Evolutionary conservation across 2,888 invertebrate genomes (phyloP).

Genomic region (Campopleginae sp.): DNA sequence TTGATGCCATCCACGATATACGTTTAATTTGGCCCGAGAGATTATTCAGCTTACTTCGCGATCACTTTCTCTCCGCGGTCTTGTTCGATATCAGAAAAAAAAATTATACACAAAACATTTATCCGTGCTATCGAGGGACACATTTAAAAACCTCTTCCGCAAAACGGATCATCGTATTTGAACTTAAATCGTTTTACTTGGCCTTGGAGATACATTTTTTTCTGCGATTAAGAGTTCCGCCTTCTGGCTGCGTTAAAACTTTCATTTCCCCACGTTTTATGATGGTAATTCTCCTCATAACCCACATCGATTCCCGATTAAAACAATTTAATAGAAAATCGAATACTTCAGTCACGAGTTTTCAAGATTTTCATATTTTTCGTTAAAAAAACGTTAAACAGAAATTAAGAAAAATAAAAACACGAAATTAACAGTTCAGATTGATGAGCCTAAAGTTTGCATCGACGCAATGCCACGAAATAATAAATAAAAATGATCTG

Average conservation of each 20-base stretch:
- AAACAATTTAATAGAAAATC: neutral
- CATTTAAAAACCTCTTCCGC: neutral
- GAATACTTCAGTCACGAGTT: neutral
- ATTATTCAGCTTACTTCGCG: neutral
- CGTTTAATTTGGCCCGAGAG: neutral
- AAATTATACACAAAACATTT: neutral
- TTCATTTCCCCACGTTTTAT: neutral
- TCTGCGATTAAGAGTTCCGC: neutral
- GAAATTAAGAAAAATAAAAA: too few species aligned
- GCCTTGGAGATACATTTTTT: neutral
- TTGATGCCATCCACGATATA: neutral
- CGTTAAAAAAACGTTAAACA: too few species aligned
- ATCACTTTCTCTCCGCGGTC: neutral
- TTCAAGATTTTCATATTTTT: too few species aligned
- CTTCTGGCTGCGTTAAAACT: neutral
- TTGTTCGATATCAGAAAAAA: neutral
- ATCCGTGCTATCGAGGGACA: neutral
- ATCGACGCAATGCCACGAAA: neutral
- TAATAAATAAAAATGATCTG: too few species aligned
- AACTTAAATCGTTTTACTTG: neutral
- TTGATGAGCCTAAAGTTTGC: too few species aligned
- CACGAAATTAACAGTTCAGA: too few species aligned
- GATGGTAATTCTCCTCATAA: neutral
- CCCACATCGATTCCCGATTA: neutral
- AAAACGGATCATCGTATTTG: neutral